These are phyloP conservation scores for Scelioninae gen. 1 DNA, from an alignment of 2,888 invertebrate species.

Conservation along the genomic window DNA sequence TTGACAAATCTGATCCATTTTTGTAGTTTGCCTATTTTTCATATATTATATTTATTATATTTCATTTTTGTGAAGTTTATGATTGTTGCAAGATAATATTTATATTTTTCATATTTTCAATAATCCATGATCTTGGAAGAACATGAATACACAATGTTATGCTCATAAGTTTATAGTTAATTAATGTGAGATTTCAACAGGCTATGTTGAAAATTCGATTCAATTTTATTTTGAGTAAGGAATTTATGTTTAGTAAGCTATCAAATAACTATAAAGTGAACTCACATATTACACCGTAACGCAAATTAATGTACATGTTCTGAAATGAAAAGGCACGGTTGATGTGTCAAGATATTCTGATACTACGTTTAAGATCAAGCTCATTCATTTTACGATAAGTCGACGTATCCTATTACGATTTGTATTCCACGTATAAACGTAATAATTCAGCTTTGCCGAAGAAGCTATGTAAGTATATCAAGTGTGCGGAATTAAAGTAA, in stretches of 20 bases:
- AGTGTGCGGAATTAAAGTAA: too few species aligned
- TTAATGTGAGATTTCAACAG: neutral
- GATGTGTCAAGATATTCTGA: constrained; percentile 37
- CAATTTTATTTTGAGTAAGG: neutral
- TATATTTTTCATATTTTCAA: too few species aligned
- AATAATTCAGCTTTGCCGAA: constrained; percentile 10
- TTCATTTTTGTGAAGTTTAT: too few species aligned
- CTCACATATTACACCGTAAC: neutral
- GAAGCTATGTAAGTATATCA: constrained; percentile 9
- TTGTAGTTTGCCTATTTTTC: too few species aligned
- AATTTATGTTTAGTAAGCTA: constrained; percentile 16
- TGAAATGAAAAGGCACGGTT: constrained; percentile 31
- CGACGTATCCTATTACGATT: constrained; percentile 32
- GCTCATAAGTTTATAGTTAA: neutral
- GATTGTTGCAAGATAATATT: too few species aligned
- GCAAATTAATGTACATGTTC: constrained; percentile 25
- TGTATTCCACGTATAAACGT: constrained; percentile 16
- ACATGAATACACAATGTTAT: too few species aligned
- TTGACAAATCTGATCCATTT: too few species aligned
- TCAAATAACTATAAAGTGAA: constrained; percentile 19
- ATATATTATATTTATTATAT: too few species aligned
- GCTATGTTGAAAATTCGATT: neutral
- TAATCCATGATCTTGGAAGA: too few species aligned
- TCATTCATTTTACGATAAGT: constrained; percentile 37
- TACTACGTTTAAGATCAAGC: constrained; percentile 29